Conservation (phyloP, 2,113 vertebrate species). For the Aythya baeri region DNA sequence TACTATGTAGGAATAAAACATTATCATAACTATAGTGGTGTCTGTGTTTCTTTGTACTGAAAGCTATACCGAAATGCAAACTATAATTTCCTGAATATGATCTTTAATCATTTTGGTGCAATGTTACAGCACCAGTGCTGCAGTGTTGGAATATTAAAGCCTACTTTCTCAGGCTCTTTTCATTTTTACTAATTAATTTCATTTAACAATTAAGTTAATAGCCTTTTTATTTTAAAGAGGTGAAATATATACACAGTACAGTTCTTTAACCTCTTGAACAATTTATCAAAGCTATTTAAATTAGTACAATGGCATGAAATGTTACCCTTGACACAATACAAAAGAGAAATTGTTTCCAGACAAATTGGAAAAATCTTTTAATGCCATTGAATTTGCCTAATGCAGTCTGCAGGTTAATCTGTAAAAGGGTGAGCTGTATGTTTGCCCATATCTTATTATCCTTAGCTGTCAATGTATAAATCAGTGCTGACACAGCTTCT, state of each 20-base stretch:
- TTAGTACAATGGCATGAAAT: constrained; percentile 82
- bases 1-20: not conserved
- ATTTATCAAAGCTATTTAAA: constrained; percentile 87
- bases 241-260: constrained; percentile 78
- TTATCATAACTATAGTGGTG: not conserved
- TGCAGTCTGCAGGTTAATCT: constrained; percentile 88
- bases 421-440: constrained; percentile 82
- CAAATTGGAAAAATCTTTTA: constrained; percentile 88
- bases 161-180: constrained; percentile 45
- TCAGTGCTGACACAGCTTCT: constrained; percentile 82
- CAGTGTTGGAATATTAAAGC: constrained; percentile 38
- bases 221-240: constrained; percentile 80
- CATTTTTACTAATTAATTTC: constrained; percentile 80
- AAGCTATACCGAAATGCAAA: constrained; percentile 44
- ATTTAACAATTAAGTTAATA: constrained; percentile 85
- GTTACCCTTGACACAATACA: constrained; percentile 82
- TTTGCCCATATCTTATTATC: constrained; percentile 86
- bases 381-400: constrained; percentile 90
- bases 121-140: constrained; percentile 11
- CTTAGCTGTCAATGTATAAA: constrained; percentile 87
- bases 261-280: constrained; percentile 79
- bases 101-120: constrained; percentile 65
- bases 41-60: constrained; percentile 16
- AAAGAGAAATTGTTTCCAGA: constrained; percentile 87
- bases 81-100: constrained; percentile 43